Conservation (phyloP, 2,888 invertebrate genomes). For the Tolmerus cingulatus region DNA sequence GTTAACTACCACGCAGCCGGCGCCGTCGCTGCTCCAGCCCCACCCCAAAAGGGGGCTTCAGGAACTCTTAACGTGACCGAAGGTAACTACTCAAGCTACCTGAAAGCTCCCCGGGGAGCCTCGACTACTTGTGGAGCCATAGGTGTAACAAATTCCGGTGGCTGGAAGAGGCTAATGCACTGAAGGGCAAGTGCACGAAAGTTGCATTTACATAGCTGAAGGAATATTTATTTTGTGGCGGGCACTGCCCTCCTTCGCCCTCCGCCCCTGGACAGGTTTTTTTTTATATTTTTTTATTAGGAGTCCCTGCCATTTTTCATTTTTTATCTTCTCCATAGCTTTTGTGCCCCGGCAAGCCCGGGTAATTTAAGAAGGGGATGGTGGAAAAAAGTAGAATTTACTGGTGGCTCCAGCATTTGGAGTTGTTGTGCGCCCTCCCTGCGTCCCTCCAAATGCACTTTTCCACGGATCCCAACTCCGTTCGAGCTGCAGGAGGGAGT, state of each 20-base stretch:
- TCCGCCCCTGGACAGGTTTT: background rate
- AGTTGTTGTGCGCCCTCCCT: background rate
- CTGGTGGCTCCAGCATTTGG: background rate
- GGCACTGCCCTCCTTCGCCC: background rate
- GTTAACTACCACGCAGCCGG: background rate
- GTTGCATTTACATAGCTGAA: background rate
- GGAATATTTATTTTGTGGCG: background rate
- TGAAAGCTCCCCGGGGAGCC: background rate
- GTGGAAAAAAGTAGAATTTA: background rate
- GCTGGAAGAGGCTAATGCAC: slow-evolving; percentile 16
- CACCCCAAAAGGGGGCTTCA: background rate
- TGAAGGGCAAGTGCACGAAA: slow-evolving; percentile 10
- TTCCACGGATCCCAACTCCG: background rate
- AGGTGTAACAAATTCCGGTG: slow-evolving; percentile 13
- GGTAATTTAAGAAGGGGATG: background rate
- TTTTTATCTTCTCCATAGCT: background rate
- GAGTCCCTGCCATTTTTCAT: background rate
- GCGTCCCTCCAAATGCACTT: background rate
- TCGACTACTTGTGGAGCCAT: background rate
- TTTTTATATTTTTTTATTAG: background rate
- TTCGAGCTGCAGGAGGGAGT: background rate
- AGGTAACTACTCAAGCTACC: background rate
- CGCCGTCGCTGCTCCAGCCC: background rate
- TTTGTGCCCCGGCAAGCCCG: background rate
- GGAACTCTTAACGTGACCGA: background rate